Evolutionary conservation across 1,140 invertebrate genomes (phyloP).

Genomic region (Solenopsis invicta): DNA sequence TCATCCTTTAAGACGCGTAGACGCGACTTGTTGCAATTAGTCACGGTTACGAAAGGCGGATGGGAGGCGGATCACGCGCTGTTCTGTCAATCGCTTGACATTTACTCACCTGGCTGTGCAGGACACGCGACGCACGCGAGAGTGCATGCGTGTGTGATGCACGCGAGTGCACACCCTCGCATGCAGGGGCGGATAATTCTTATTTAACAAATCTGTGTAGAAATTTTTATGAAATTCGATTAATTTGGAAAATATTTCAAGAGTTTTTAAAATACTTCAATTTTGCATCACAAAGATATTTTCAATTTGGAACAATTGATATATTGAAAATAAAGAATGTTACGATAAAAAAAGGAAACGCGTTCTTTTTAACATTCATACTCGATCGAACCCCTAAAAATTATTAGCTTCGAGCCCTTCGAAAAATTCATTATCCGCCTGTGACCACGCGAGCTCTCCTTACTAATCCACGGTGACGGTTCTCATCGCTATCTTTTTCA

Average conservation of each 20-base stretch:
- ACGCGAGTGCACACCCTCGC: slow-evolving; percentile 17
- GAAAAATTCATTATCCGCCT: slow-evolving; percentile 8
- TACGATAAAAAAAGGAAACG: neutral
- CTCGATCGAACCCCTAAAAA: neutral
- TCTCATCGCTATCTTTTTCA: slow-evolving; percentile 88
- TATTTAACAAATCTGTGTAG: neutral
- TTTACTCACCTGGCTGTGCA: slow-evolving; percentile 60
- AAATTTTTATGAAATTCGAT: neutral
- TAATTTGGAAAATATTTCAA: neutral
- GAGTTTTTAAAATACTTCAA: neutral
- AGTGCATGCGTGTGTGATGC: slow-evolving; percentile 4
- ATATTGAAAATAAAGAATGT: neutral
- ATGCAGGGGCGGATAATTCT: slow-evolving; percentile 29
- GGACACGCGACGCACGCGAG: slow-evolving; percentile 30
- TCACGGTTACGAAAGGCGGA: slow-evolving; percentile 50
- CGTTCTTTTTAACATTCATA: neutral
- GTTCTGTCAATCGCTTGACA: slow-evolving; percentile 59
- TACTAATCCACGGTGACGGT: slow-evolving; percentile 69
- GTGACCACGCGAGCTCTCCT: slow-evolving; percentile 28
- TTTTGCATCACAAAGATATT: neutral
- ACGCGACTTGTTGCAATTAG: slow-evolving; percentile 56
- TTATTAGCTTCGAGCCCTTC: neutral
- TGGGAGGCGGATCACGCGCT: slow-evolving; percentile 50
- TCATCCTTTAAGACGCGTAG: slow-evolving; percentile 27
- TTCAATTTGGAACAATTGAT: neutral